Conservation (phyloP, 2,888 invertebrate species). For the Drosophila meridiana region DNA sequence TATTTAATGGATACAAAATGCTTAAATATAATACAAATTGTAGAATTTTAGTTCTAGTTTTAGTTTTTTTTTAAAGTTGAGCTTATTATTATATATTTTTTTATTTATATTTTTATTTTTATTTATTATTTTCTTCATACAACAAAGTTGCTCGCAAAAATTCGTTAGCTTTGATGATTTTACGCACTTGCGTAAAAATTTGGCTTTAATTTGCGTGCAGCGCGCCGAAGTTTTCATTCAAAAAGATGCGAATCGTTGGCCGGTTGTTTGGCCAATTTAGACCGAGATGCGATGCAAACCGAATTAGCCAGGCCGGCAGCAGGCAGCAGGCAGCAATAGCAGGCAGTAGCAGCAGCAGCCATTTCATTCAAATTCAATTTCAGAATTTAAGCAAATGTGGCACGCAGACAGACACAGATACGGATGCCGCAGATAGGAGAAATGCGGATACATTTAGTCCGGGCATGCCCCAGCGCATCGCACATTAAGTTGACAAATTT, state of each 20-base stretch:
- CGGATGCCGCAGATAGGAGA: slow-evolving; percentile 27
- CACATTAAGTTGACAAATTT: slow-evolving; percentile 79
- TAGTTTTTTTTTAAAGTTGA: neutral
- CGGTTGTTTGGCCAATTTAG: slow-evolving; percentile 66
- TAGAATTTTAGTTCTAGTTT: neutral
- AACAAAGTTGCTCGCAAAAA: slow-evolving; percentile 21
- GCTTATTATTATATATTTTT: neutral
- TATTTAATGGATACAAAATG: neutral
- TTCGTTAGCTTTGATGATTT: slow-evolving; percentile 73
- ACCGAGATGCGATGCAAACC: slow-evolving; percentile 20
- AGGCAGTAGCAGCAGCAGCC: neutral
- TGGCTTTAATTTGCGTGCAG: slow-evolving; percentile 63
- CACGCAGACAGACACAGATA: slow-evolving; percentile 10
- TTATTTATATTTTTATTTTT: too few relatives aligned
- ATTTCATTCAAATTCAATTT: slow-evolving; percentile 66
- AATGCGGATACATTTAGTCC: slow-evolving; percentile 21
- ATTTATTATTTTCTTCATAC: neutral
- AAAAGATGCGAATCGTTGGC: slow-evolving; percentile 50
- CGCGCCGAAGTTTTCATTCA: slow-evolving; percentile 37
- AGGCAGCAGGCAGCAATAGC: neutral
- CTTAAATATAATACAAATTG: too few relatives aligned
- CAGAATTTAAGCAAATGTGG: slow-evolving; percentile 53
- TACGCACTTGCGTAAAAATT: slow-evolving; percentile 70
- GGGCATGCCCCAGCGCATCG: slow-evolving; percentile 55
- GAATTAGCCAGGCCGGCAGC: slow-evolving; percentile 5